Percentiles rank a stretch among this genome's conserved stretches.
Evolutionary conservation across 2,888 invertebrate genomes (phyloP).

Genomic region (Amiota mariae): DNA sequence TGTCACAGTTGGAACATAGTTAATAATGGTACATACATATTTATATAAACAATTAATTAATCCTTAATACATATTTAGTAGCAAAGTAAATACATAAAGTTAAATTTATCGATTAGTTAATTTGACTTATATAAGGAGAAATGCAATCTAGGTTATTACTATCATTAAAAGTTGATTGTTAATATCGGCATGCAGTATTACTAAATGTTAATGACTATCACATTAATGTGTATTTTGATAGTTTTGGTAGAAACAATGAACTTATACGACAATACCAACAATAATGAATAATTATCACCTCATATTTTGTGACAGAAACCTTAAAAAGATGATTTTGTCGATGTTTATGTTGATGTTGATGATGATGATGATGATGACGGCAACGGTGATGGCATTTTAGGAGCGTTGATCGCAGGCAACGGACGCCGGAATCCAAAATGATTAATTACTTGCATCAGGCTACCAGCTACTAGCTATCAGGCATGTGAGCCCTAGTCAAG

Average conservation of each 20-base stretch:
- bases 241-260: constrained; percentile 39
- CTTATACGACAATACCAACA: constrained; percentile 4
- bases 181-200: constrained; percentile 38
- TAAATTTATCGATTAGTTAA: too few species aligned
- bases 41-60: too few species aligned
- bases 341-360: not conserved
- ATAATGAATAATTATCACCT: constrained; percentile 68
- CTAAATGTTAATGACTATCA: constrained; percentile 66
- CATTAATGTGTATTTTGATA: constrained; percentile 51
- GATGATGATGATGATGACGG: not conserved
- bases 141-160: too few species aligned
- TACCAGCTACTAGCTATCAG: constrained; percentile 52
- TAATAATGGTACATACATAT: too few species aligned
- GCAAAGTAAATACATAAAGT: too few species aligned
- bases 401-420: constrained; percentile 1
- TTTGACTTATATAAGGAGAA: too few species aligned
- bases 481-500: constrained; percentile 55
- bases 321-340: constrained; percentile 40
- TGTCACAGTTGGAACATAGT: too few species aligned
- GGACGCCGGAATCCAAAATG: constrained; percentile 43
- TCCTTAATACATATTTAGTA: too few species aligned
- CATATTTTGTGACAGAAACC: constrained; percentile 67
- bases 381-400: constrained; percentile 46
- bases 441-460: constrained; percentile 60
- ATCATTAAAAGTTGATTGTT: too few species aligned